Conservation (phyloP, 2,113 vertebrate species). For the Bufo bufo region DNA sequence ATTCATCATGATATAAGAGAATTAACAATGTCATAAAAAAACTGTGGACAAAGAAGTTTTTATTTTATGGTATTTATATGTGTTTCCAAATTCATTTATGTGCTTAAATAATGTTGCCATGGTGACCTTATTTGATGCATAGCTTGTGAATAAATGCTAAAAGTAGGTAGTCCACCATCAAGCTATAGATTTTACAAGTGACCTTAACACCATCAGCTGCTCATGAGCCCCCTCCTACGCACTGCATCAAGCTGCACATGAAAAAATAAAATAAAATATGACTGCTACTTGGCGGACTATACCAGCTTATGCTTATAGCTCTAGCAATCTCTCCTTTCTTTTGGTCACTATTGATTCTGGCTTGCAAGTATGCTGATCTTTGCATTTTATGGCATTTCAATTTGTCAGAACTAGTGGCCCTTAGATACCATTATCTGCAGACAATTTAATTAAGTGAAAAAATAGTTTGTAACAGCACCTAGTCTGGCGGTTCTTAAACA, state of each 20-base stretch:
- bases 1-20: too few relatives aligned
- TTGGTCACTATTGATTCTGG: conserved; percentile 54
- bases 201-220: not conserved
- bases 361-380: conserved; percentile 31
- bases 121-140: too few relatives aligned
- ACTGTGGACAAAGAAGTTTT: too few relatives aligned
- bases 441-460: conserved; percentile 21
- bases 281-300: conserved; percentile 4
- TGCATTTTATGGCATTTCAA: conserved; percentile 36
- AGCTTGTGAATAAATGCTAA: not conserved
- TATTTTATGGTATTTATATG: too few relatives aligned
- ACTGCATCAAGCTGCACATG: not conserved
- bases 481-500: not conserved
- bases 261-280: not conserved
- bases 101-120: too few relatives aligned
- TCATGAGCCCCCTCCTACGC: not conserved
- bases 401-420: conserved; percentile 36
- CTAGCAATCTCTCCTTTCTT: conserved; percentile 10
- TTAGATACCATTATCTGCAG: conserved; percentile 17
- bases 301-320: not conserved
- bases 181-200: not conserved
- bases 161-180: not conserved
- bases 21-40: too few relatives aligned
- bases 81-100: too few relatives aligned
- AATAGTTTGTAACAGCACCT: not conserved